Evolutionary conservation across 2,113 vertebrate genomes (phyloP).

Genomic region (Rhabdornis inornatus): DNA sequence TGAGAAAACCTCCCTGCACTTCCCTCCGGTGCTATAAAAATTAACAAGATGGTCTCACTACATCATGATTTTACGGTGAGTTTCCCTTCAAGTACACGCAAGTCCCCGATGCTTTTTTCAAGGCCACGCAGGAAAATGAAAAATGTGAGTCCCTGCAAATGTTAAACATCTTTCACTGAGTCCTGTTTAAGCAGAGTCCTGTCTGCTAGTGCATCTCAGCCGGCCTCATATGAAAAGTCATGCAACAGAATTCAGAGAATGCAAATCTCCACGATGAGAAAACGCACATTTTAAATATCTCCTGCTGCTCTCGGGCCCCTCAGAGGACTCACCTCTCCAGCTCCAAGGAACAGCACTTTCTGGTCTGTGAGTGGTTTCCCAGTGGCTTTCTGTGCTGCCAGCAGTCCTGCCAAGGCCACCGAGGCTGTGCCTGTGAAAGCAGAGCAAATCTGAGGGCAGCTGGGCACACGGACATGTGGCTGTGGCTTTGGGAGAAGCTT

Average conservation of each 20-base stretch:
- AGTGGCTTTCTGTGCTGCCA: slow-evolving; percentile 84
- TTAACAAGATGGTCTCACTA: background rate
- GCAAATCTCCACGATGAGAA: background rate
- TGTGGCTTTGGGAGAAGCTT: fast-evolving
- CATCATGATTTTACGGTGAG: background rate
- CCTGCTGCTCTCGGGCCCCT: no score
- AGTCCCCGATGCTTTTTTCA: background rate
- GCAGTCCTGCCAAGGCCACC: slow-evolving; percentile 90
- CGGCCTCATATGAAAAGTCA: fast-evolving
- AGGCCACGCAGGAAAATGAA: background rate
- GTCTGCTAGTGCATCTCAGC: background rate
- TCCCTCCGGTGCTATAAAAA: background rate
- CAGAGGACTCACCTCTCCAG: slow-evolving; percentile 85
- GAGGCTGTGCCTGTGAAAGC: slow-evolving; percentile 85
- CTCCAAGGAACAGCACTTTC: slow-evolving; percentile 91
- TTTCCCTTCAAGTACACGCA: background rate
- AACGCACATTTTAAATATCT: fast-evolving
- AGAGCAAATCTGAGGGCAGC: background rate
- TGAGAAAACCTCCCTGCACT: background rate
- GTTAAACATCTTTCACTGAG: background rate
- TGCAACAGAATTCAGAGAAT: fast-evolving
- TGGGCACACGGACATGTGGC: fast-evolving
- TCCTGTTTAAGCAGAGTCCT: background rate
- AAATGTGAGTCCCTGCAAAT: background rate
- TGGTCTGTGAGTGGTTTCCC: slow-evolving; percentile 88